Percentiles rank a stretch among this genome's conserved stretches.
Evolutionary conservation across 2,797 vertebrate genomes (phyloP).

Genomic region (Lepilemur ruficaudatus): DNA sequence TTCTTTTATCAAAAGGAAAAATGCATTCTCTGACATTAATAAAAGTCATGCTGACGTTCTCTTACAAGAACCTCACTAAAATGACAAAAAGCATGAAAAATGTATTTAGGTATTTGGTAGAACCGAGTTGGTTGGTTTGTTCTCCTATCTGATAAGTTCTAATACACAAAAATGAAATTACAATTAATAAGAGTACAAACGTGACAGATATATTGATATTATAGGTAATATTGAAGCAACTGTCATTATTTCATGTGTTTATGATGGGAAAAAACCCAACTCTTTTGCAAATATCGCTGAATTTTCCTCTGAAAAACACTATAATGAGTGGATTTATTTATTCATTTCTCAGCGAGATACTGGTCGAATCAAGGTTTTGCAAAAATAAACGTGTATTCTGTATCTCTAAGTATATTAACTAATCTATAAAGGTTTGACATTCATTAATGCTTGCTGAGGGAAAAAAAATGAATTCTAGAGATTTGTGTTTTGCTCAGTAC

Average conservation of each 20-base stretch:
- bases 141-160: slow-evolving; percentile 56
- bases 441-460: slow-evolving; percentile 70
- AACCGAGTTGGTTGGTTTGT: slow-evolving; percentile 43
- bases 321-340: slow-evolving; percentile 61
- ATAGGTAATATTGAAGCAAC: slow-evolving; percentile 51
- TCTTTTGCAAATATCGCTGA: slow-evolving; percentile 46
- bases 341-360: slow-evolving; percentile 52
- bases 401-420: slow-evolving; percentile 69
- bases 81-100: slow-evolving; percentile 66
- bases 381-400: slow-evolving; percentile 68
- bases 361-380: slow-evolving; percentile 59
- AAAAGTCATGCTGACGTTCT: slow-evolving; percentile 54
- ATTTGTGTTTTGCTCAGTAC: slow-evolving; percentile 67
- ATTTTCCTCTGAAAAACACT: slow-evolving; percentile 58
- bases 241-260: slow-evolving; percentile 48
- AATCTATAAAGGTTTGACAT: slow-evolving; percentile 72
- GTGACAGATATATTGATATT: slow-evolving; percentile 50
- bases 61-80: slow-evolving; percentile 66
- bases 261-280: slow-evolving; percentile 29
- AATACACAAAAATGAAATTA: slow-evolving; percentile 59
- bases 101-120: slow-evolving; percentile 66
- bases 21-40: slow-evolving; percentile 69
- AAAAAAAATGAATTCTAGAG: slow-evolving; percentile 63
- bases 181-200: slow-evolving; percentile 56
- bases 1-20: slow-evolving; percentile 66